These are phyloP conservation scores for Pseudomugil gertrudae DNA, from an alignment of 2,797 vertebrate genomes.

Conservation along the genomic window DNA sequence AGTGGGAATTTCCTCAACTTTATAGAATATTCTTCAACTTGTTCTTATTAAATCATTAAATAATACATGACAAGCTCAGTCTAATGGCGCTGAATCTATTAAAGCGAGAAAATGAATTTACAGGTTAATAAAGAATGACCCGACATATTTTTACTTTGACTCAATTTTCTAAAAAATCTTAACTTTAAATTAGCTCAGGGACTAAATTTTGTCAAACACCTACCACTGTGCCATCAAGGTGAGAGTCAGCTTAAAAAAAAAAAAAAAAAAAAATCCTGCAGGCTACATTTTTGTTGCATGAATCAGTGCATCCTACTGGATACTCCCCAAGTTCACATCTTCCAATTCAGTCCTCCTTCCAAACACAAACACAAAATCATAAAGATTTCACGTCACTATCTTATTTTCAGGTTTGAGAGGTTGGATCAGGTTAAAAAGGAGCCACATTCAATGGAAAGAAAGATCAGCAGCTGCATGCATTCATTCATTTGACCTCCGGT, in stretches of 20 bases:
- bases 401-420: slow-evolving; percentile 50
- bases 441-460: slow-evolving; percentile 37
- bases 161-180: slow-evolving; percentile 9
- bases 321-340: slow-evolving; percentile 1
- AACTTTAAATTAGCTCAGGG: background rate
- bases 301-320: slow-evolving; percentile 23
- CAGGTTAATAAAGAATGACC: slow-evolving; percentile 24
- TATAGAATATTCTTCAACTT: slow-evolving; percentile 44
- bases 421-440: slow-evolving; percentile 51
- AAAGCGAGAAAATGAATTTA: slow-evolving; percentile 41
- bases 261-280: slow-evolving; percentile 15
- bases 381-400: slow-evolving; percentile 33
- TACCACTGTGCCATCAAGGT: slow-evolving; percentile 25
- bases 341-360: background rate
- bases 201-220: slow-evolving; percentile 11
- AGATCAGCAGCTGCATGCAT: slow-evolving; percentile 79
- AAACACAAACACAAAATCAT: slow-evolving; percentile 25
- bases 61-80: slow-evolving; percentile 52
- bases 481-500: slow-evolving; percentile 77
- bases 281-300: slow-evolving; percentile 21
- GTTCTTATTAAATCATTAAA: slow-evolving; percentile 43
- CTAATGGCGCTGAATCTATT: slow-evolving; percentile 31
- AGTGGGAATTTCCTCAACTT: slow-evolving; percentile 25
- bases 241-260: slow-evolving; percentile 1
- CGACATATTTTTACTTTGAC: slow-evolving; percentile 25